Base-by-base conservation (phyloP, 2,113 vertebrate species). In the Burhinus oedicnemus region DNA sequence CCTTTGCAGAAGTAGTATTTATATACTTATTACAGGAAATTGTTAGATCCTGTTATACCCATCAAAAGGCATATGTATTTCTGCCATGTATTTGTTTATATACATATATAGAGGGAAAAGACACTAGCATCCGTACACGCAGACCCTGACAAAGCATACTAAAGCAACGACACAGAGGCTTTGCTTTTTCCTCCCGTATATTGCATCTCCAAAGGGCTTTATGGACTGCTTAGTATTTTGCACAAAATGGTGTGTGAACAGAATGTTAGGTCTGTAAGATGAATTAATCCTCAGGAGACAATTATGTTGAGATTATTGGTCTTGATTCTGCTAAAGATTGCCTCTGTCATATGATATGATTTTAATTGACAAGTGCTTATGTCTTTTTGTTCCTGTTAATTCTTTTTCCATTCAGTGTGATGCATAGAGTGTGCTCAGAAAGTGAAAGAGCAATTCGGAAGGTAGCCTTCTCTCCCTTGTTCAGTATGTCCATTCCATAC, bases 81-180 rank as follows among this genome's bases (percentile, higher is more conserved):
- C 32, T 92, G 62, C 45, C 17, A 83, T 15, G 3, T 25, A 45
- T 69, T 77, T 85, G 45, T 38, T n/a, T 77, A 21, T 45, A 30
- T 62, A 18, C 47, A 7, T 40, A 11, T 18, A 12, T n/a, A 57
- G 17, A 34, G 26, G 66, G 60, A 70, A 75, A 68, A 62, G 38
- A 42, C 38, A 21, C 18, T 30, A 21, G 27, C n/a, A 54, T 36
- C 15, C 49, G 15, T 68, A 62, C 0, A 0, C 1, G 1, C 49
- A 74, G 49, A 21, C 18, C 22, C 23, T 62, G 78, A 69, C 36
- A 89, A 88, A 85, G 17, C 45, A n/a, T 5, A 1, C 40, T 52
- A 60, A 81, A 60, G 36, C 60, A 81, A 15, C 3, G 10, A 36
- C 17, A 26, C 9, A 42, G 42, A 65, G 19, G 8, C 57, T 94